Conservation (phyloP, 2,888 invertebrate genomes). For the Andrena trimmerana region DNA sequence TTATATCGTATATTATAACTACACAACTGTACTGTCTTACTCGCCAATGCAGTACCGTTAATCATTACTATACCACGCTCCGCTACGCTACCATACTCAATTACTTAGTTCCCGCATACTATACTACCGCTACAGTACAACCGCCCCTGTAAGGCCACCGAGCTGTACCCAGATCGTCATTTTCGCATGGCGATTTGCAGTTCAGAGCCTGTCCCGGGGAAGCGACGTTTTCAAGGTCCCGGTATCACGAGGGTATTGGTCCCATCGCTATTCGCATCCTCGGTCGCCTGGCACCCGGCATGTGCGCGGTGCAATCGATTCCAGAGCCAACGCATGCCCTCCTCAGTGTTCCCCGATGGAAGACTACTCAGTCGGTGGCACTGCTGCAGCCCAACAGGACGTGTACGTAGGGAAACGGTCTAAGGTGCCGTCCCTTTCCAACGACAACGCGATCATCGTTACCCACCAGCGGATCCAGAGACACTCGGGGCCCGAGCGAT, state of each 20-base stretch:
- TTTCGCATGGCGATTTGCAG: not conserved
- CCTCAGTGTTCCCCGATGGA: slow-evolving; percentile 49
- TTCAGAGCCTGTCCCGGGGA: not conserved
- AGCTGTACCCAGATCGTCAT: not conserved
- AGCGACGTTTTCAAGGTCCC: slow-evolving; percentile 36
- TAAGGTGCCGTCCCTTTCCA: slow-evolving; percentile 6
- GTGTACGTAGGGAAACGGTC: slow-evolving; percentile 46
- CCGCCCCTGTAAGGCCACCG: not conserved
- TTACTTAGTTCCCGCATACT: too few species aligned
- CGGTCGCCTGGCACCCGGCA: slow-evolving; percentile 58
- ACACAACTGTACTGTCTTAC: too few species aligned
- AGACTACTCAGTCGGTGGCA: slow-evolving; percentile 75
- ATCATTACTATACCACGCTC: too few species aligned
- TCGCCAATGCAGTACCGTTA: too few species aligned
- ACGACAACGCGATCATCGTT: slow-evolving; percentile 21
- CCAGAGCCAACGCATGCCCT: slow-evolving; percentile 81
- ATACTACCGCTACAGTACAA: too few species aligned
- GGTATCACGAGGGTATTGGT: slow-evolving; percentile 57
- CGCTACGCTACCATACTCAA: too few species aligned
- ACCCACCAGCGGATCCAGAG: not conserved
- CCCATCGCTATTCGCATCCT: slow-evolving; percentile 59
- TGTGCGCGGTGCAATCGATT: slow-evolving; percentile 80
- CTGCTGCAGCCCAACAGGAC: slow-evolving; percentile 73
- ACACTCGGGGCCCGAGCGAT: not conserved
- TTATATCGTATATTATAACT: too few species aligned